Evolutionary conservation across 2,888 invertebrate species (phyloP), one percentile per base, ranked within the genome.

Genomic region (Zygogramma bicolorata): DNA sequence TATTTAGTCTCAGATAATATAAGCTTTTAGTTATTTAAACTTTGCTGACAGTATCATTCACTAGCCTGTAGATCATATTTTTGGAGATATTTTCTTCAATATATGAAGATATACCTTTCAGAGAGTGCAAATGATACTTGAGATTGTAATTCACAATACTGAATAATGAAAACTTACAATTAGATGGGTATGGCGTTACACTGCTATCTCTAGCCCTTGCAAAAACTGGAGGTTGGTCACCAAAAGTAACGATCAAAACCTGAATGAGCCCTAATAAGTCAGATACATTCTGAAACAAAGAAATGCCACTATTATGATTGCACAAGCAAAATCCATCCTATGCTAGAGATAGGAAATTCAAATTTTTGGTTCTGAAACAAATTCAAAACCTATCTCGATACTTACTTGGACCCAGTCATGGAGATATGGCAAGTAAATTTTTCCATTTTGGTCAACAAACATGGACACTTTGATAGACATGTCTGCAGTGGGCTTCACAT

Each of bases 391-490:
- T n/a, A 10, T 27, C 15, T 3, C 31, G 46, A 71, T 68, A 85
- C 89, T 88, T 87, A 92, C 92, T 58, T 92, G 91, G 70, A 91
- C 89, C 99, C 99, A 99, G 80, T 98, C 97, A 84, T 97, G 97
- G 73, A 99, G 89, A 89, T 97, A 99, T 1, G 99, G 99, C 83
- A 99, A 89, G 87, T 98, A 99, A 67, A 99, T 93, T 87, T 97
- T 97, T 38, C 99, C 99, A 88, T 94, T 97, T 83, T 93, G 93
- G 87, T 99, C 98, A 6, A 99, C 98, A 87, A 93, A 96, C 88
- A 93, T 93, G 10, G 98, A 98, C 15, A 95, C 93, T 89, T 97
- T 98, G 75, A 99, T 97, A 74, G 93, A 92, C 99, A 99, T 99
- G 78, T 95, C 95, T 34, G 93, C 84, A 4, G 99, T 99, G 8